These are phyloP conservation scores for Piaya cayana DNA, from an alignment of 2,113 vertebrate genomes.

Conservation along the genomic window DNA sequence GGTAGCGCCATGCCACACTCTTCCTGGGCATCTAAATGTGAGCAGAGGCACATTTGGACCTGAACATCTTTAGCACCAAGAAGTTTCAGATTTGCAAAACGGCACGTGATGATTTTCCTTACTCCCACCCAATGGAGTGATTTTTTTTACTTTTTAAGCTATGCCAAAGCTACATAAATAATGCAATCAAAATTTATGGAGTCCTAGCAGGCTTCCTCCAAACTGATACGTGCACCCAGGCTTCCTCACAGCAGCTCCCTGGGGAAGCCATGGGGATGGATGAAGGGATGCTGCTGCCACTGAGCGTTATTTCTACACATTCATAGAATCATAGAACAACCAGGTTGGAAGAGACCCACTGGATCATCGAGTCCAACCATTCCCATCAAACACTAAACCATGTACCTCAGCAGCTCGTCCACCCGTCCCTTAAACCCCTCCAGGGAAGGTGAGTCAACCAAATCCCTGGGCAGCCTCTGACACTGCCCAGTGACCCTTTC, in stretches of 20 bases:
- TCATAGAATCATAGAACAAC: no score
- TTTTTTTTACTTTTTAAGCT: neutral
- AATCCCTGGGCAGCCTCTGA: no score
- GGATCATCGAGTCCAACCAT: no score
- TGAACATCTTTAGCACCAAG: fast-evolving
- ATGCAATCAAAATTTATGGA: neutral
- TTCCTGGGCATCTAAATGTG: fast-evolving
- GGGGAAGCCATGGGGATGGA: fast-evolving
- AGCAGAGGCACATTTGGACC: neutral
- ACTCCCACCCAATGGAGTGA: neutral
- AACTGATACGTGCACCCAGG: no score
- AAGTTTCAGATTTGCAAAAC: neutral
- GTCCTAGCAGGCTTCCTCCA: neutral
- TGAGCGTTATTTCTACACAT: fast-evolving
- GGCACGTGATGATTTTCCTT: neutral
- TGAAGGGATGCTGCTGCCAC: neutral
- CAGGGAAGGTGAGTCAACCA: no score
- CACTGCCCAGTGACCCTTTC: no score
- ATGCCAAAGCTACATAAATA: neutral
- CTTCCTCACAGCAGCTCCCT: neutral
- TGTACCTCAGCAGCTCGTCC: no score
- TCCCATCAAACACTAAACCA: no score
- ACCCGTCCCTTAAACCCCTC: no score
- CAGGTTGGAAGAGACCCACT: no score
- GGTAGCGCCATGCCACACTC: neutral